Percentiles rank a stretch among this genome's conserved stretches.
Evolutionary conservation across 2,113 vertebrate genomes (phyloP).

Genomic region (Talpa occidentalis): DNA sequence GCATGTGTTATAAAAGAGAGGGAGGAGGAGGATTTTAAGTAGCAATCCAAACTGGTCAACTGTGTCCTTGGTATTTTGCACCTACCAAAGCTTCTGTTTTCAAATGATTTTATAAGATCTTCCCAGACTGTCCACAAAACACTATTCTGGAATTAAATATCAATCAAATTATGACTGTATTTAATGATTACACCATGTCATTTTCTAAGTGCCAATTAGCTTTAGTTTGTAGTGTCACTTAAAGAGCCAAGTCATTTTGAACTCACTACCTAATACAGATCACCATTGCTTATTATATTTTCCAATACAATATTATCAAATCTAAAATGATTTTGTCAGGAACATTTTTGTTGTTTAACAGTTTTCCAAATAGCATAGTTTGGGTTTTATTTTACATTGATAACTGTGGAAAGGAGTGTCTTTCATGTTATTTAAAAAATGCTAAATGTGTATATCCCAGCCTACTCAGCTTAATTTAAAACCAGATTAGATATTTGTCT

Average conservation of each 20-base stretch:
- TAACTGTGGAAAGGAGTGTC: background rate
- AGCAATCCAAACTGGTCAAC: conserved; percentile 71
- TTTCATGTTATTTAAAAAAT: background rate
- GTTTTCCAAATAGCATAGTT: conserved; percentile 48
- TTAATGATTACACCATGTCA: conserved; percentile 75
- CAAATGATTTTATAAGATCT: background rate
- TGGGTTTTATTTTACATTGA: background rate
- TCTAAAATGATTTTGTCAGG: background rate
- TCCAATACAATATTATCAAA: conserved; percentile 46
- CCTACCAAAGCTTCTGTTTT: conserved; percentile 60
- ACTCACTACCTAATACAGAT: conserved; percentile 31
- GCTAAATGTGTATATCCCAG: background rate
- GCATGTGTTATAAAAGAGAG: background rate
- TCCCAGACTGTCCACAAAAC: conserved; percentile 8
- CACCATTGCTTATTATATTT: conserved; percentile 68
- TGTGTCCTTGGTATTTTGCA: conserved; percentile 64
- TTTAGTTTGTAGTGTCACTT: conserved; percentile 73
- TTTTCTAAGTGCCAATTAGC: conserved; percentile 75
- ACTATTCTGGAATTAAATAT: conserved; percentile 75
- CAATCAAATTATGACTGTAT: conserved; percentile 76
- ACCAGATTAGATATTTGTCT: background rate
- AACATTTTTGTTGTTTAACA: conserved; percentile 55
- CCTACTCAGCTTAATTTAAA: background rate
- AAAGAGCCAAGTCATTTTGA: conserved; percentile 68
- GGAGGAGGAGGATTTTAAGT: conserved; percentile 66